These are phyloP conservation scores for Epinotia bilunana DNA, from an alignment of 2,888 invertebrate species.

Conservation along the genomic window DNA sequence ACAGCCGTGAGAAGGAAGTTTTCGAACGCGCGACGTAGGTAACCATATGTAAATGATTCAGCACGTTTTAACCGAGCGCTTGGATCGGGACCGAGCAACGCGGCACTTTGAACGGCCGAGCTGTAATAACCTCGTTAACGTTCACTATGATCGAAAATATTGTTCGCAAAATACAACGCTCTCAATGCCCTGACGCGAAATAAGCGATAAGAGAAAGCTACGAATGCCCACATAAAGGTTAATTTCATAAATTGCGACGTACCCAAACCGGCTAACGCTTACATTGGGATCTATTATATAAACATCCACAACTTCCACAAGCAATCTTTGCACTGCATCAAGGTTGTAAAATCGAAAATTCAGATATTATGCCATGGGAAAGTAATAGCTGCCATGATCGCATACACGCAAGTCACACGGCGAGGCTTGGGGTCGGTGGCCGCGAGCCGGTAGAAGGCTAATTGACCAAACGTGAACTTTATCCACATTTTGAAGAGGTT, in stretches of 20 bases:
- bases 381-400: slow-evolving; percentile 83
- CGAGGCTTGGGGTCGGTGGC: slow-evolving; percentile 88
- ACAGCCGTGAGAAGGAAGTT: slow-evolving; percentile 48
- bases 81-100: slow-evolving; percentile 77
- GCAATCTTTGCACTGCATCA: slow-evolving; percentile 52
- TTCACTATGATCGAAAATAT: slow-evolving; percentile 57
- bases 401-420: slow-evolving; percentile 82
- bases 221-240: slow-evolving; percentile 79
- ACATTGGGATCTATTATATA: slow-evolving; percentile 69
- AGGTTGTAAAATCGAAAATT: slow-evolving; percentile 52
- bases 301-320: slow-evolving; percentile 66
- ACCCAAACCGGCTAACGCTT: slow-evolving; percentile 63
- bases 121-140: slow-evolving; percentile 80
- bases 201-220: slow-evolving; percentile 80
- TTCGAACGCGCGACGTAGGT: slow-evolving; percentile 54
- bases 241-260: slow-evolving; percentile 72
- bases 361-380: slow-evolving; percentile 68
- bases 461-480: slow-evolving; percentile 68
- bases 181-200: slow-evolving; percentile 62
- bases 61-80: slow-evolving; percentile 76
- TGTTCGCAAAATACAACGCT: slow-evolving; percentile 57
- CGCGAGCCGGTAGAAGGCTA: slow-evolving; percentile 85
- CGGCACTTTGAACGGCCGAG: slow-evolving; percentile 75
- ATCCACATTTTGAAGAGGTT: slow-evolving; percentile 57
- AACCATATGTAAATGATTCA: slow-evolving; percentile 82